Percentiles rank a stretch among this genome's conserved stretches.
Evolutionary conservation across 2,888 invertebrate genomes (phyloP).

Genomic region (Opisthograptis luteolata): DNA sequence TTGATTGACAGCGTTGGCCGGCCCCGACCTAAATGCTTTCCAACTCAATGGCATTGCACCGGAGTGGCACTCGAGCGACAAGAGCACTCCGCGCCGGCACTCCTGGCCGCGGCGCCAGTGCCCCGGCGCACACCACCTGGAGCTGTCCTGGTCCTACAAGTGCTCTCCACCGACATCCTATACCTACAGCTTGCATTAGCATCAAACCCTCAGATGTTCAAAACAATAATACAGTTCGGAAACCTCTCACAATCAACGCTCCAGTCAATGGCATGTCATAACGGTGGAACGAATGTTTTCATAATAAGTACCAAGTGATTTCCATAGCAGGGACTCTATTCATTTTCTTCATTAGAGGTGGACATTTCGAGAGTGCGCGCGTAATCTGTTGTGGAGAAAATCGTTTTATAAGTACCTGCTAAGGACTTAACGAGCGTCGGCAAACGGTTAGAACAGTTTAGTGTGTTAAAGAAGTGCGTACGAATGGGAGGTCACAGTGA

Average conservation of each 20-base stretch:
- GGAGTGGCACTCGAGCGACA: slow-evolving; percentile 30
- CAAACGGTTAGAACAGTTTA: background rate
- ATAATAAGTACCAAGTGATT: background rate
- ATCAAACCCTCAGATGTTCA: too few species aligned
- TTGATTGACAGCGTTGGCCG: slow-evolving; percentile 38
- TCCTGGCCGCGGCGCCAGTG: background rate
- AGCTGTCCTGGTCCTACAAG: background rate
- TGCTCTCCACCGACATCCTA: background rate
- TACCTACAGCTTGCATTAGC: too few species aligned
- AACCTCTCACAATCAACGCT: background rate
- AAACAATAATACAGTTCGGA: too few species aligned
- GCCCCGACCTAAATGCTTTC: slow-evolving; percentile 43
- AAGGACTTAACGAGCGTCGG: background rate
- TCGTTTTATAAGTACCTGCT: background rate
- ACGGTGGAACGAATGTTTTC: slow-evolving; percentile 5
- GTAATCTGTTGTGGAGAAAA: background rate
- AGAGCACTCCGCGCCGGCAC: slow-evolving; percentile 14
- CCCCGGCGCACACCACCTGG: background rate
- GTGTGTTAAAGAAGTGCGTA: background rate
- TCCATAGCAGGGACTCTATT: background rate
- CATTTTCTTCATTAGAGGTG: background rate
- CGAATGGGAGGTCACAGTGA: slow-evolving; percentile 1
- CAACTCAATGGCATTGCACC: slow-evolving; percentile 44
- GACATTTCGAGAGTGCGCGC: background rate
- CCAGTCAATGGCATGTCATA: background rate